Conservation (phyloP, 2,888 invertebrate species). For the Clitarchus hookeri region DNA sequence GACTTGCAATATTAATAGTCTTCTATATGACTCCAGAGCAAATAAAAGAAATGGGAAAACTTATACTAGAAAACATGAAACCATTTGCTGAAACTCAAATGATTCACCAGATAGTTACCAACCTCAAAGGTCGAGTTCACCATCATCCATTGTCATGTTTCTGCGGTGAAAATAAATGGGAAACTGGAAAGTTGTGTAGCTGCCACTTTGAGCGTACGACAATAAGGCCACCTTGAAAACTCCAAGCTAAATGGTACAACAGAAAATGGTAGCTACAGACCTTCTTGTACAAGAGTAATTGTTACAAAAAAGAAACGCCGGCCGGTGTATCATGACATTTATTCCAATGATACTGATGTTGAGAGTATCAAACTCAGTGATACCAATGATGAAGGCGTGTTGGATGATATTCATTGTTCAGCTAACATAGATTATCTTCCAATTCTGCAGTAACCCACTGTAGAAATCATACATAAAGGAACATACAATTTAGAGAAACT, state of each 20-base stretch:
- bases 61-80: not conserved
- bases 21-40: not conserved
- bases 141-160: not conserved
- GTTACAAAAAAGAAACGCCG: no score
- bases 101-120: slow-evolving; percentile 20
- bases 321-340: no score
- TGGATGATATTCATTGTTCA: no score
- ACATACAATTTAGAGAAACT: no score
- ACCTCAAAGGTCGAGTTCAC: not conserved
- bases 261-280: not conserved
- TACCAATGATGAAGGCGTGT: no score
- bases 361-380: no score
- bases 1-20: not conserved
- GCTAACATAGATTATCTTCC: no score
- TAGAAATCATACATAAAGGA: no score
- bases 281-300: no score
- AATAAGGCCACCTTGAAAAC: not conserved
- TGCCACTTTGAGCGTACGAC: not conserved
- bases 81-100: not conserved
- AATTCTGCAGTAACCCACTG: no score
- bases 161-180: not conserved
- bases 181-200: not conserved
- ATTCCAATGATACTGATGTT: no score
- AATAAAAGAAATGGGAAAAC: not conserved
- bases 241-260: not conserved